phyloP scores from a whole-genome alignment of 1,140 invertebrate genomes.

The Lethocerus indicus region DNA sequence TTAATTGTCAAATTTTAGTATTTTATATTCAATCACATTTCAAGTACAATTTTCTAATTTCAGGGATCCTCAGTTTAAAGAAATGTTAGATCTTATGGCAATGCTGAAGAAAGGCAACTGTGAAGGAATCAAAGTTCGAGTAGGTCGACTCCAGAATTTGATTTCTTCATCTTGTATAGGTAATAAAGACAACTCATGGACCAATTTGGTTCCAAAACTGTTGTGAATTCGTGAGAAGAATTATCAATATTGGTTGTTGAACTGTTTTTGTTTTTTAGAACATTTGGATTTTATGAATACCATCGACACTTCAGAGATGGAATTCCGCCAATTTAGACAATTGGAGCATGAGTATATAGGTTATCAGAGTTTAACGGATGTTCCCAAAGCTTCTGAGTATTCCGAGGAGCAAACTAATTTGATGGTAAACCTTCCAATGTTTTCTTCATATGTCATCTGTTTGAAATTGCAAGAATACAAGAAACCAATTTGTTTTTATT shows the following conservation, averaged over 20 bases:
- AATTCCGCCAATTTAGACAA: slow-evolving; percentile 67
- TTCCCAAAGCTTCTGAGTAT: slow-evolving; percentile 66
- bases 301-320: slow-evolving; percentile 46
- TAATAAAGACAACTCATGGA: too few relatives aligned
- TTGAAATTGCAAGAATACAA: too few relatives aligned
- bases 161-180: slow-evolving; percentile 86
- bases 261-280: slow-evolving; percentile 35
- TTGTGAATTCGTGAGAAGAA: background rate
- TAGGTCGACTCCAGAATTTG: slow-evolving; percentile 89
- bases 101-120: slow-evolving; percentile 95
- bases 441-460: too few relatives aligned
- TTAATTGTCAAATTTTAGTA: too few relatives aligned
- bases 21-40: too few relatives aligned
- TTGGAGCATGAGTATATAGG: slow-evolving; percentile 83
- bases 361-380: slow-evolving; percentile 92
- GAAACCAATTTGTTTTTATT: too few relatives aligned
- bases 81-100: slow-evolving; percentile 91
- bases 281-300: slow-evolving; percentile 90
- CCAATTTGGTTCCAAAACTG: too few relatives aligned
- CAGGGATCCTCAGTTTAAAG: slow-evolving; percentile 89
- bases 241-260: background rate
- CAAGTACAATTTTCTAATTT: slow-evolving; percentile 7
- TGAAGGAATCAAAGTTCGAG: slow-evolving; percentile 85
- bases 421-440: too few relatives aligned
- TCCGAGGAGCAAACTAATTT: slow-evolving; percentile 31